phyloP scores from a whole-genome alignment of 2,888 invertebrate genomes.

The Sturmia bella region DNA sequence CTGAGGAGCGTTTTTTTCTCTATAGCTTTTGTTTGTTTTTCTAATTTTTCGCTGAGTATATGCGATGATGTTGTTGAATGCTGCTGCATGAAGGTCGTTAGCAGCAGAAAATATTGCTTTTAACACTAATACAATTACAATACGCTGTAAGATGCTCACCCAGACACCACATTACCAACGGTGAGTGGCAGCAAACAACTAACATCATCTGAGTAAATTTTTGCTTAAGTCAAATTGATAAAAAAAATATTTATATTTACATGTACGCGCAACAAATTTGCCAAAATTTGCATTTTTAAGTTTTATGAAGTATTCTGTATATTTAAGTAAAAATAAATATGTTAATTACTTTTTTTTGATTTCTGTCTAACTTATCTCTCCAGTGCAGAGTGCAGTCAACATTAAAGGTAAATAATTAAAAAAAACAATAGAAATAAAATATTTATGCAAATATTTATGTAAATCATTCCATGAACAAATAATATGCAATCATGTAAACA shows the following conservation, averaged over 20 bases:
- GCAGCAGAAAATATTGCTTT: constrained; percentile 54
- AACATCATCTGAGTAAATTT: not conserved
- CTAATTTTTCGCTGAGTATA: not conserved
- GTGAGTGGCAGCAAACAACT: constrained; percentile 4
- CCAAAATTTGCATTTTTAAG: constrained; percentile 13
- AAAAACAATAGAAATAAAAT: constrained; percentile 16
- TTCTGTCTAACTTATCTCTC: not conserved
- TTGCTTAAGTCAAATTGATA: not conserved
- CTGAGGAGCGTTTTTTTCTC: constrained; percentile 35
- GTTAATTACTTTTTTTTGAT: constrained; percentile 12
- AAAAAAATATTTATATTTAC: not conserved
- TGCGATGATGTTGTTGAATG: constrained; percentile 15
- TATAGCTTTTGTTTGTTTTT: constrained; percentile 10
- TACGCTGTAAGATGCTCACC: not conserved
- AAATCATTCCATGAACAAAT: constrained; percentile 21
- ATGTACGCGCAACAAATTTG: not conserved
- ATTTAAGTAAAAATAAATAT: constrained; percentile 37
- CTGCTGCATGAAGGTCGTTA: constrained; percentile 68
- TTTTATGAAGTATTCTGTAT: constrained; percentile 54
- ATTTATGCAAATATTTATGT: constrained; percentile 21
- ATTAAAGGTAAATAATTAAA: constrained; percentile 14
- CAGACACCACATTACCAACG: too few species aligned
- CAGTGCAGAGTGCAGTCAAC: not conserved
- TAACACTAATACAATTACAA: constrained; percentile 22
- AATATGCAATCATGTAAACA: too few species aligned